Evolutionary conservation across 2,888 invertebrate species (phyloP).

Genomic region (Furcula furcula): DNA sequence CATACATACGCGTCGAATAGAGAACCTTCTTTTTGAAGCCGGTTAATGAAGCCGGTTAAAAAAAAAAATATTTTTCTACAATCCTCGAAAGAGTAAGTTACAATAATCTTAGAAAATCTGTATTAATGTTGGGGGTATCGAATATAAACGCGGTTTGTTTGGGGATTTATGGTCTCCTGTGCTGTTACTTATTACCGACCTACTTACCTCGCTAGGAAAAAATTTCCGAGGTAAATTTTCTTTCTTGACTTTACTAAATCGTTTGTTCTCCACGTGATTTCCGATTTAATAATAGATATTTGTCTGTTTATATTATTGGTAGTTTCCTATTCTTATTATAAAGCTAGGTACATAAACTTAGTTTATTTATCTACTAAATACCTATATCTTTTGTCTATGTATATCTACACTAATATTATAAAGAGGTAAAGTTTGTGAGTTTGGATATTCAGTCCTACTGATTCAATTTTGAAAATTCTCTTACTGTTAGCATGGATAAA

Average conservation of each 20-base stretch:
- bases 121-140: conserved; percentile 53
- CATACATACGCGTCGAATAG: no score
- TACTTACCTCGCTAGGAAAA: conserved; percentile 28
- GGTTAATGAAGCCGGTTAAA: no score
- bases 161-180: conserved; percentile 45
- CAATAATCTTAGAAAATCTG: conserved; percentile 53
- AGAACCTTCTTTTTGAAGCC: no score
- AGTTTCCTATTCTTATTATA: no score
- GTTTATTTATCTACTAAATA: no score
- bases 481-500: no score
- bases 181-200: conserved; percentile 52
- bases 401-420: no score
- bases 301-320: conserved; percentile 26
- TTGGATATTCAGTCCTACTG: no score
- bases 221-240: conserved; percentile 46
- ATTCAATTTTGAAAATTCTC: no score
- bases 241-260: conserved; percentile 43
- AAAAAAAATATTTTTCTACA: conserved; percentile 20
- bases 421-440: no score
- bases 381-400: no score
- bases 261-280: conserved; percentile 32
- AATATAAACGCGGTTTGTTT: conserved; percentile 52
- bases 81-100: conserved; percentile 33
- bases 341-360: no score
- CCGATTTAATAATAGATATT: conserved; percentile 29